phyloP scores from a whole-genome alignment of 2,797 vertebrate species.

The Craterocephalus amniculus region DNA sequence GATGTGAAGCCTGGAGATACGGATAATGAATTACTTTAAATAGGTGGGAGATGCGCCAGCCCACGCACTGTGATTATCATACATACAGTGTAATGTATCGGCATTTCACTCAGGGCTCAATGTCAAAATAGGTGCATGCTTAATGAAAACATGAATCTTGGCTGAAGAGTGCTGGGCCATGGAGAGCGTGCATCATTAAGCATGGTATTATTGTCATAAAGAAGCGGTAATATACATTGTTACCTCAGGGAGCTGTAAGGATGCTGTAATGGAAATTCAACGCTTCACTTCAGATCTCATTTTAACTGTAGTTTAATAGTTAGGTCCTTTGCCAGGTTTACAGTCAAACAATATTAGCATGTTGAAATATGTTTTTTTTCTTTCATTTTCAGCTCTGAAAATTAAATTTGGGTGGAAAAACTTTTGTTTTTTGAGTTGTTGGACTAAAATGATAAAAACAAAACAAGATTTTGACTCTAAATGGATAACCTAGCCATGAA shows the following conservation, averaged over 20 bases:
- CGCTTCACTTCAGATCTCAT: slow-evolving; percentile 36
- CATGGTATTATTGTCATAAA: slow-evolving; percentile 68
- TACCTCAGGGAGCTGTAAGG: slow-evolving; percentile 50
- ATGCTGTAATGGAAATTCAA: slow-evolving; percentile 58
- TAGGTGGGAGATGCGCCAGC: slow-evolving; percentile 48
- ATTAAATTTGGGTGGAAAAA: neutral
- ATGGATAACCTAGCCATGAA: too few species aligned
- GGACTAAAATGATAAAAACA: neutral
- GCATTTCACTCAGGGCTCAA: slow-evolving; percentile 58
- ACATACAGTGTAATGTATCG: slow-evolving; percentile 68
- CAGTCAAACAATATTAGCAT: slow-evolving; percentile 3
- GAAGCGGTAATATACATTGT: slow-evolving; percentile 41
- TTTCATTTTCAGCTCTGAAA: slow-evolving; percentile 10
- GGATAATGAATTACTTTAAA: slow-evolving; percentile 70
- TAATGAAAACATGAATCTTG: slow-evolving; percentile 64
- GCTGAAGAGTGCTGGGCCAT: slow-evolving; percentile 28
- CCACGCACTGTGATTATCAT: slow-evolving; percentile 72
- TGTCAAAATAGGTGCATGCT: slow-evolving; percentile 60
- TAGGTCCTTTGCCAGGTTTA: slow-evolving; percentile 3
- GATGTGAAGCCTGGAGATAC: slow-evolving; percentile 28
- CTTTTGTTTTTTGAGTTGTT: neutral
- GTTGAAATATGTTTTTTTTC: slow-evolving; percentile 15
- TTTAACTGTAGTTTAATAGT: slow-evolving; percentile 18
- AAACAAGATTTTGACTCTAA: too few species aligned
- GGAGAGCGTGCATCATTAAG: slow-evolving; percentile 52